Base-by-base conservation (phyloP, 2,888 invertebrate species). In the Clistopyga incitator region DNA sequence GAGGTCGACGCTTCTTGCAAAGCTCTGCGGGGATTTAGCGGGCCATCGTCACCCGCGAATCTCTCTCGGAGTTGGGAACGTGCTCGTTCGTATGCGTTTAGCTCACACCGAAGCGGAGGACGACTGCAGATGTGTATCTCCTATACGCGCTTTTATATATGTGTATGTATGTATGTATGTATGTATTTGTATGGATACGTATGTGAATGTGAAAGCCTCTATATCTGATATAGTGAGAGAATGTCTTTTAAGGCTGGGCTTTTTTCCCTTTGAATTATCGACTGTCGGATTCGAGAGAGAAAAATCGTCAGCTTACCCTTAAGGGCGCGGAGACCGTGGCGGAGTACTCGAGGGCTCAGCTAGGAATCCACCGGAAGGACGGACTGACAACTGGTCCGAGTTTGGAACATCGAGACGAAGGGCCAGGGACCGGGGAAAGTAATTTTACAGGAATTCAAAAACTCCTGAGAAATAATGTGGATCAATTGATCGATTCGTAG, bases 1-100 rank as follows among this genome's bases (percentile, higher is more conserved):
- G 87, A 88, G 89, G 90, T 89, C 88, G 90, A 89, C 87, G 89
- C 86, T 89, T 88, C 74, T 77, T 86, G 89, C 87, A 88, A 90
- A 89, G 90, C 91, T 92, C 90, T 90, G 88, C 87, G 85, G 90
- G 92, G 92, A 93, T 93, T 92, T 92, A 89, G 90, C 80, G 88
- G 87, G 88, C 90, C 88, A 91, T 91, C 91, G 90, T 87, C 87
- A 88, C 86, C 84, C 85, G 75, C 81, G 89, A 87, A 90, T 90
- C 88, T 89, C 85, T 64, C 59, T 64, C 76, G 68, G 15, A 78
- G 61, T 13, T 84, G 78, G 42, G 78, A 84, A 85, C 89, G 72
- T 52, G 70, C 70, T 52, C 64, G 75, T 72, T 68, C 76, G 78
- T 67, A 79, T 47, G 56, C 67, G 81, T 77, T 72, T 34, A 23